Evolutionary conservation across 2,797 vertebrate species (phyloP).

Genomic region (Apodemus agrarius): DNA sequence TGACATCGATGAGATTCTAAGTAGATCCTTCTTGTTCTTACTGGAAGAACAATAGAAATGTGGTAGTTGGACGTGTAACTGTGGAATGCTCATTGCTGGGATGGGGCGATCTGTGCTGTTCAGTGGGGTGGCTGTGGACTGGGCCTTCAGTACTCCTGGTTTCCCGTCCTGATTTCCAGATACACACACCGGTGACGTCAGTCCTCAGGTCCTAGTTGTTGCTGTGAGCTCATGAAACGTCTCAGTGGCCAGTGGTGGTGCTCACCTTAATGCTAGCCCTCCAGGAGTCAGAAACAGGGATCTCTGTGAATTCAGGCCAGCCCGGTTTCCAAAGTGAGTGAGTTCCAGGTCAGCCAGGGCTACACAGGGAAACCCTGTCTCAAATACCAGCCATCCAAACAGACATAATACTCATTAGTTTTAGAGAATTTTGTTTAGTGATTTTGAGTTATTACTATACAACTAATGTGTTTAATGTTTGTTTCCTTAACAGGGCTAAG

Average conservation of each 20-base stretch:
- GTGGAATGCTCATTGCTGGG: background rate
- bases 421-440: background rate
- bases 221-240: background rate
- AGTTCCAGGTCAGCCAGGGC: background rate
- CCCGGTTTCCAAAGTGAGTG: background rate
- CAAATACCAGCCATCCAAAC: background rate
- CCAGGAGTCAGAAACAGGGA: background rate
- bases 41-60: background rate
- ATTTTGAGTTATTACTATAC: constrained; percentile 19
- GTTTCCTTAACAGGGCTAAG: background rate
- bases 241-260: background rate
- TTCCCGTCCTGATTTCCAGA: background rate
- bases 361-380: background rate
- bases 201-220: background rate
- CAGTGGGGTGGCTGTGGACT: background rate
- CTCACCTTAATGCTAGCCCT: background rate
- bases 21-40: background rate
- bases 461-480: constrained; percentile 29
- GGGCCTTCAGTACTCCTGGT: background rate
- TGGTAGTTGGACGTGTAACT: background rate
- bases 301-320: background rate
- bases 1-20: background rate
- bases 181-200: background rate
- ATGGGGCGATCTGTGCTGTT: background rate
- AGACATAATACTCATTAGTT: background rate